Evolutionary conservation across 1,140 invertebrate genomes (phyloP).

Genomic region (Pachyrhynchus sulphureomaculatus): DNA sequence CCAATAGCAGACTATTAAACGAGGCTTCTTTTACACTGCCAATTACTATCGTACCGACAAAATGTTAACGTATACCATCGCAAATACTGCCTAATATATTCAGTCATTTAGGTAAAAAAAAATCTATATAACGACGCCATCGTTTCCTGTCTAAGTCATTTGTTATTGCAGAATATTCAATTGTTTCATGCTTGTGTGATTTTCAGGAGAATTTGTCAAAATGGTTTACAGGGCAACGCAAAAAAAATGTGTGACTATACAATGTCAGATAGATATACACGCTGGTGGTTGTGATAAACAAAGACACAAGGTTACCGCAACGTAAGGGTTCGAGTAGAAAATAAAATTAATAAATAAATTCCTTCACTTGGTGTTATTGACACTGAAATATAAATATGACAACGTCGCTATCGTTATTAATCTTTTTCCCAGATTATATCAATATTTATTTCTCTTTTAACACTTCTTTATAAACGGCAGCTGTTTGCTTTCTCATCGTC

Average conservation of each 20-base stretch:
- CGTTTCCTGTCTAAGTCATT: conserved; percentile 47
- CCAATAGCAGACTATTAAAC: no score
- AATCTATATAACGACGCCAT: conserved; percentile 39
- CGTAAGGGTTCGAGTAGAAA: no score
- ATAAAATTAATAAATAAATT: no score
- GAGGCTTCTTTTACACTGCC: no score
- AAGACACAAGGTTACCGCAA: no score
- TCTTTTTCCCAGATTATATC: conserved; percentile 5
- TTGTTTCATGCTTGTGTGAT: conserved; percentile 48
- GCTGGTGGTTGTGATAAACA: no score
- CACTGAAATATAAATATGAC: not conserved
- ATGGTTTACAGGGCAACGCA: not conserved
- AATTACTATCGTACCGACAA: no score
- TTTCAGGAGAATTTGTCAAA: conserved; percentile 18
- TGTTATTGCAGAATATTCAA: conserved; percentile 46
- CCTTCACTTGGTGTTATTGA: no score
- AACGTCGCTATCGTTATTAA: not conserved
- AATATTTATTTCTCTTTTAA: conserved; percentile 10
- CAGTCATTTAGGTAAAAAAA: conserved; percentile 25
- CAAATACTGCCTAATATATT: not conserved
- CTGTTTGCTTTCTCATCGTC: conserved; percentile 1
- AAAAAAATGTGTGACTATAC: no score
- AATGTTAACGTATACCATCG: not conserved
- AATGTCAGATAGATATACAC: no score
- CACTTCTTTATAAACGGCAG: not conserved